Base-by-base conservation (phyloP, 2,797 vertebrate species). In the Botia almorhae region DNA sequence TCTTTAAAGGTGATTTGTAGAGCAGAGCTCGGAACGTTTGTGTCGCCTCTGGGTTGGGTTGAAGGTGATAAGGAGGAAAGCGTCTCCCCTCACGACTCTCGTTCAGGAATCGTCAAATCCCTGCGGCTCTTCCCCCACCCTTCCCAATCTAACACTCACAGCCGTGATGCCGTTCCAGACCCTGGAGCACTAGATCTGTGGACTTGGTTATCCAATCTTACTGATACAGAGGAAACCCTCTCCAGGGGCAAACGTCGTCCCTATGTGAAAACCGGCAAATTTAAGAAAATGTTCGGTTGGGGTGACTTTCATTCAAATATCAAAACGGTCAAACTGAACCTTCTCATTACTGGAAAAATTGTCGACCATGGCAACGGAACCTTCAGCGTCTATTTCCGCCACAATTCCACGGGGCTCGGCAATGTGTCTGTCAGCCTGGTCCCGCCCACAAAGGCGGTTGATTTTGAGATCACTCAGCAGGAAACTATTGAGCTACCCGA, bases 291-390 rank as follows among this genome's bases (percentile, higher is more conserved):
- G 83, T 96, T 98, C 0, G 97, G 97, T 21, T 99, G 97, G 97
- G 97, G 97, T 0, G 96, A 98, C 84, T 99, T 99, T 89, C 97
- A 98, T 89, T 96, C 97, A 86, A 96, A 97, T 11, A 96, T 99
- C 80, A 96, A 96, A 76, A 98, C 97, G 0, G 86, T 97, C 55
- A 98, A 98, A 80, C 97, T 98, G 89, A 98, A 96, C 83, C 94
- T 99, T 4, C 90, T 98, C 87, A 96, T 98, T 87, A 99, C 96
- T 0, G 97, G 97, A 2, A 99, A 99, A 84, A 98, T 99, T 0
- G 97, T 99, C 2, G 97, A 99, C 89, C 97, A 99, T 78, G 95
- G 97, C 88, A 98, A 99, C 2, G 97, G 97, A 0, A 98, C 97
- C 0, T 98, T 99, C 91, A 97, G 97, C 4, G 97, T 99, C 69